Base-by-base conservation (phyloP, 37 sponge, comb jelly and placozoan species). In the Spongia lamella region DNA sequence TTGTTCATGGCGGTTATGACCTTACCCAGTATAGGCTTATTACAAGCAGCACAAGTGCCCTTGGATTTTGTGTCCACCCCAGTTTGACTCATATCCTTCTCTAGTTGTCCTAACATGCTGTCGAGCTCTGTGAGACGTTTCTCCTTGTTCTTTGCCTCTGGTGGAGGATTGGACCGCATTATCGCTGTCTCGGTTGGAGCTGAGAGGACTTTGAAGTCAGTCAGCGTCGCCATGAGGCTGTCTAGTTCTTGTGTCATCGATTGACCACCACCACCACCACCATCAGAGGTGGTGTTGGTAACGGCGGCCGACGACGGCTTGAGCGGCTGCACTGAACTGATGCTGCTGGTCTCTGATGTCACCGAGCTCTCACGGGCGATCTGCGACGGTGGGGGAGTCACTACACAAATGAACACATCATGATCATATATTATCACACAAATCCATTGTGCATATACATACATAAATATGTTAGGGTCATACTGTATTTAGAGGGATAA, bases 41-140 rank as follows among this genome's bases (percentile, higher is more conserved):
- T 88, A 54, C 98, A 97, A 4, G 98, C 98, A 39, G 92, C 83
- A 86, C 98, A 97, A 15, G 57, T 70, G 22, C 82, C 91, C 75
- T 93, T 93, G 13, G 86, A 62, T 5, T 82, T 59, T 1, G 87
- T 93, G 56, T 79, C 80, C 31, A 94, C 83, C 4, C 95, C 95
- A 24, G 61, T 51, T 27, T 68, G 62, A 25, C 68, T 61, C 81
- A 87, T 87, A 57, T 86, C 88, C 30, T 62, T 20, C 24, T 87
- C 80, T 40, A 94, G 71, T 2, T 82, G 78, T 7, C 83, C 89
- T 54, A 94, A 31, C 95, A 94, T 90, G 67, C 82, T 80, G 78
- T 90, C 90, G 2, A 94, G 76, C 17, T 86, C 63, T 43, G 47
- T 43, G 5, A 43, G 47, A 43, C 47, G 47, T 43, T 43, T 43